These are phyloP conservation scores for Heliconius ethilla DNA, from an alignment of 2,888 invertebrate species.

Conservation along the genomic window DNA sequence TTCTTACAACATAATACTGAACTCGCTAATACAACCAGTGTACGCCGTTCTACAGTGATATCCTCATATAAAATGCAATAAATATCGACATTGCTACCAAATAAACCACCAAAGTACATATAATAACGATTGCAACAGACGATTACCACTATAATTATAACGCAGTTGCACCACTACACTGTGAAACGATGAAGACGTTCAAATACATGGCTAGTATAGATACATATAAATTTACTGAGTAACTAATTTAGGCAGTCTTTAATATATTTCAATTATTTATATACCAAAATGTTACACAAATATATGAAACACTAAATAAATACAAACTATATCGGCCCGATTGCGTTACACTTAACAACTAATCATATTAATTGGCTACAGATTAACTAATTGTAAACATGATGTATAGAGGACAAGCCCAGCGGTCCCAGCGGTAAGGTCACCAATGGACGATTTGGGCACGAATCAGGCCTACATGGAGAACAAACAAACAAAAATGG, in stretches of 20 bases:
- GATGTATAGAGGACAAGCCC: slow-evolving; percentile 1
- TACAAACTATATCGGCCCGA: slow-evolving; percentile 59
- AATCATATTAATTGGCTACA: slow-evolving; percentile 27
- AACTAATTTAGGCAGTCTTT: slow-evolving; percentile 81
- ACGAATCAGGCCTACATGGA: slow-evolving; percentile 41
- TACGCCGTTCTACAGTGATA: slow-evolving; percentile 61
- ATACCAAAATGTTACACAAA: slow-evolving; percentile 70
- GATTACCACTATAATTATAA: slow-evolving; percentile 42
- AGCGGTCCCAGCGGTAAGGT: not conserved
- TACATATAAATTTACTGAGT: slow-evolving; percentile 71
- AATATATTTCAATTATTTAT: slow-evolving; percentile 74
- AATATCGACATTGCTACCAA: slow-evolving; percentile 49
- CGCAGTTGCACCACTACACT: slow-evolving; percentile 42
- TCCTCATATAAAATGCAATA: slow-evolving; percentile 46
- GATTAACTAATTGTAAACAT: slow-evolving; percentile 20
- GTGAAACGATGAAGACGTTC: slow-evolving; percentile 54
- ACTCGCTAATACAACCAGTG: slow-evolving; percentile 80
- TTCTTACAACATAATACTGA: slow-evolving; percentile 78
- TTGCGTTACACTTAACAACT: slow-evolving; percentile 18
- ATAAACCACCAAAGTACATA: slow-evolving; percentile 41
- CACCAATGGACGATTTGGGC: not conserved
- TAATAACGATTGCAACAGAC: slow-evolving; percentile 39
- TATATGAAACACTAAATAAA: slow-evolving; percentile 49
- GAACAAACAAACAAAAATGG: slow-evolving; percentile 69
- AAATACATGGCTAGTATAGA: slow-evolving; percentile 65